Evolutionary conservation across 2,113 vertebrate genomes (phyloP).

Genomic region (Apaloderma vittatum): DNA sequence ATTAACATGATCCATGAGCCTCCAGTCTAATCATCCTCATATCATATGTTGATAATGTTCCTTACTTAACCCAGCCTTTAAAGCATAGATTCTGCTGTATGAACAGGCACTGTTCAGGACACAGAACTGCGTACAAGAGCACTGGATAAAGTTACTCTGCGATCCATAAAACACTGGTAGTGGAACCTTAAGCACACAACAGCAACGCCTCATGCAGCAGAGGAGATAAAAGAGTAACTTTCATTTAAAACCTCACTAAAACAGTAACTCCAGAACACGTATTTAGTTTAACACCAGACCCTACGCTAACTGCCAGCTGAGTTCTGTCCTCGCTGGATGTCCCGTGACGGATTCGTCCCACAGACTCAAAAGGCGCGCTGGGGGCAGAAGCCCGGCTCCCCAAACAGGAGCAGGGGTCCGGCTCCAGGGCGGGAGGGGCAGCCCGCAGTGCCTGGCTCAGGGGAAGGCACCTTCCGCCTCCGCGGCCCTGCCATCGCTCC

Average conservation of each 20-base stretch:
- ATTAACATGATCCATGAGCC: neutral
- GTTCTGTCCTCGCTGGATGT: neutral
- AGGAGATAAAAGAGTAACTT: neutral
- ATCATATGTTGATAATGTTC: accelerated
- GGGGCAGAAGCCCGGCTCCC: accelerated
- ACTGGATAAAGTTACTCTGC: neutral
- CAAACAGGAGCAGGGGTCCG: too few relatives aligned
- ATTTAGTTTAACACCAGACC: neutral
- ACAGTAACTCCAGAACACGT: neutral
- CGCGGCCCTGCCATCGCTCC: neutral
- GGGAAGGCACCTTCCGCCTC: neutral
- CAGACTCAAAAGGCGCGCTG: too few relatives aligned
- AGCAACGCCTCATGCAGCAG: accelerated
- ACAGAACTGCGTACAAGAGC: neutral
- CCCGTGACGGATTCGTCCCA: neutral
- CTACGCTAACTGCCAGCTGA: accelerated
- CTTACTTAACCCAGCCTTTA: neutral
- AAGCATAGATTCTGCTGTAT: accelerated
- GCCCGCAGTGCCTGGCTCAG: accelerated
- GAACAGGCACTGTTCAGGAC: neutral
- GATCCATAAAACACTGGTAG: neutral
- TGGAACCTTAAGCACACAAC: neutral
- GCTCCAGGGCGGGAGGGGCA: too few relatives aligned
- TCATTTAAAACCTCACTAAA: neutral
- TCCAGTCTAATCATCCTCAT: neutral